Conservation (phyloP, 2,888 invertebrate species). For the Rhamnusium bicolor region DNA sequence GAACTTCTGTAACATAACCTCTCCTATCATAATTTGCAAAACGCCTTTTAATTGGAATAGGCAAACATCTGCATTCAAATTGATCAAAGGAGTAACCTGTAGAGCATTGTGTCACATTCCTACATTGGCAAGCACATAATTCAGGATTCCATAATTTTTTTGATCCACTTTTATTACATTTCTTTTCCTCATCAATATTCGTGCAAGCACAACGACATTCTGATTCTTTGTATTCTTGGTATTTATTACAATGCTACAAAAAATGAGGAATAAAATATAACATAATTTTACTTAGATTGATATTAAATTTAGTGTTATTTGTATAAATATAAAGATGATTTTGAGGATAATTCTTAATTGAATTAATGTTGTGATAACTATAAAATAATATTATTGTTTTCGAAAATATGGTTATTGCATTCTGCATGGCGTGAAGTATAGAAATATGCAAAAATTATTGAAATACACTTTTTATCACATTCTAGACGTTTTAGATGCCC, state of each 20-base stretch:
- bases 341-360: too few relatives aligned
- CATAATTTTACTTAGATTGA: too few relatives aligned
- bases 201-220: slow-evolving; percentile 77
- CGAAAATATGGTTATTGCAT: too few relatives aligned
- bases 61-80: slow-evolving; percentile 73
- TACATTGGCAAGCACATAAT: slow-evolving; percentile 76
- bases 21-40: slow-evolving; percentile 34
- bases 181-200: slow-evolving; percentile 76
- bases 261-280: too few relatives aligned
- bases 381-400: too few relatives aligned
- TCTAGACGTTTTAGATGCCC: too few relatives aligned
- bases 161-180: slow-evolving; percentile 73
- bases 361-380: too few relatives aligned
- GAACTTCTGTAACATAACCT: slow-evolving; percentile 19
- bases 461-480: too few relatives aligned
- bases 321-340: too few relatives aligned
- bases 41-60: slow-evolving; percentile 51
- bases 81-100: slow-evolving; percentile 77
- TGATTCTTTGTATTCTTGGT: slow-evolving; percentile 74
- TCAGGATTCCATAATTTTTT: slow-evolving; percentile 77
- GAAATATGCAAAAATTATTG: too few relatives aligned
- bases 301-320: neutral
- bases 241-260: slow-evolving; percentile 74
- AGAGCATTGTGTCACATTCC: slow-evolving; percentile 74
- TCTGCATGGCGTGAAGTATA: too few relatives aligned